These are phyloP conservation scores for Portunus trituberculatus DNA, from an alignment of 1,140 invertebrate genomes.

Conservation along the genomic window DNA sequence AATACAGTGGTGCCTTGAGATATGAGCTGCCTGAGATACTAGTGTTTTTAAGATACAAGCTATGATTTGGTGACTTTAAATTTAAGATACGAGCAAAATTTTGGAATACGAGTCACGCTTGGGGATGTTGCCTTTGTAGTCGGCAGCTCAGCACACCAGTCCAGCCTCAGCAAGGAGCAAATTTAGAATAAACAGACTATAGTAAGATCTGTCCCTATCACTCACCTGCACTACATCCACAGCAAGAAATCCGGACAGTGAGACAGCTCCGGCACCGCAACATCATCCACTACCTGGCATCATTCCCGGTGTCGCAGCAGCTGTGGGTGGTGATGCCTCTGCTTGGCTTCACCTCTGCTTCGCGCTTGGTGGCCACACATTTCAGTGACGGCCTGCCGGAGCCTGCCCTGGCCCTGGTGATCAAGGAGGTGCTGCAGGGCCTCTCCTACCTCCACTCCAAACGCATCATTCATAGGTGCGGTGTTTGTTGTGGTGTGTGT, in stretches of 20 bases:
- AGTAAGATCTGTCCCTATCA: no score
- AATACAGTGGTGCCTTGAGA: no score
- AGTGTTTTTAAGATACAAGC: no score
- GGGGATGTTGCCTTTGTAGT: no score
- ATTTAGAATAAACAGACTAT: no score
- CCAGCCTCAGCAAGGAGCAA: no score
- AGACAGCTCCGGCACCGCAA: conserved; percentile 90
- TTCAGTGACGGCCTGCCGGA: conserved; percentile 91
- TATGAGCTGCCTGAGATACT: no score
- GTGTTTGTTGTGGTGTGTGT: background rate
- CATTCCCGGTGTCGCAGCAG: conserved; percentile 88
- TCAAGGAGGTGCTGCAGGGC: conserved; percentile 89
- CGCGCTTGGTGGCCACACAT: conserved; percentile 88
- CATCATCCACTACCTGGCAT: conserved; percentile 87
- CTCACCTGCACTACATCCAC: conserved; percentile 61
- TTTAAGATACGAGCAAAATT: no score
- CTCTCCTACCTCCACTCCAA: conserved; percentile 92
- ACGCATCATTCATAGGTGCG: conserved; percentile 92
- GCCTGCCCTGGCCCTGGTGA: conserved; percentile 88
- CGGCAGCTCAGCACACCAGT: no score
- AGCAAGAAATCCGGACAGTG: conserved; percentile 87
- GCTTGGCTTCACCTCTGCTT: conserved; percentile 90
- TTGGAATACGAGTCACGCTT: no score
- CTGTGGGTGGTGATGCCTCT: conserved; percentile 90
- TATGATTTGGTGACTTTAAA: no score